These are phyloP conservation scores for Enteromius viviparus DNA, from an alignment of 2,797 vertebrate species.

Conservation along the genomic window DNA sequence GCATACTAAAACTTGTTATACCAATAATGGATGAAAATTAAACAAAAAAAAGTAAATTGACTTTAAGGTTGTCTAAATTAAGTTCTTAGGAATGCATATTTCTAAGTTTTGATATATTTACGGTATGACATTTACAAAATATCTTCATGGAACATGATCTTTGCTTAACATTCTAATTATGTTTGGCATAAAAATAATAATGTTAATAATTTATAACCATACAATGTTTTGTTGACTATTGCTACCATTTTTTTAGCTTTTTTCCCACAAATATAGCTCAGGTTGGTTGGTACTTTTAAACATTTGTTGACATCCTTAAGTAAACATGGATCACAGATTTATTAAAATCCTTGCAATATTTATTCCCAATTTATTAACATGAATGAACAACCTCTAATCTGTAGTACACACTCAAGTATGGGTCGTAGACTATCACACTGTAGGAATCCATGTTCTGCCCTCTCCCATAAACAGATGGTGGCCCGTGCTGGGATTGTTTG, in stretches of 20 bases:
- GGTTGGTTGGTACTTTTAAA: neutral
- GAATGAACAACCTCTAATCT: constrained; percentile 55
- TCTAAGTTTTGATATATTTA: neutral
- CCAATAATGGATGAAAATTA: neutral
- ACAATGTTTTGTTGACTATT: neutral
- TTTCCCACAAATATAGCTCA: neutral
- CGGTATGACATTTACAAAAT: neutral
- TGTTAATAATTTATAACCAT: neutral
- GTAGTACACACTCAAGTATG: constrained; percentile 53
- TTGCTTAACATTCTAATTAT: neutral
- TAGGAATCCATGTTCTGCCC: constrained; percentile 48
- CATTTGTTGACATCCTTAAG: neutral
- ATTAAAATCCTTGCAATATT: neutral
- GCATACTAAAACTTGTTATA: neutral
- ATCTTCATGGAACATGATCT: no score
- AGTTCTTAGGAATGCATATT: neutral
- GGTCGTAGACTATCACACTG: constrained; percentile 49
- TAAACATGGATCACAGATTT: neutral
- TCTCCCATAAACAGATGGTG: constrained; percentile 66
- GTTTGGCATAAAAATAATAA: no score
- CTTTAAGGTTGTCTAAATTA: no score
- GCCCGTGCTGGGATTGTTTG: constrained; percentile 65
- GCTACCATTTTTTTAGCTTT: neutral
- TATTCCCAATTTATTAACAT: constrained; percentile 27
- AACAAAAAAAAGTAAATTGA: no score